These are phyloP conservation scores for Tupaia tana DNA, from an alignment of 2,113 vertebrate species.

Conservation along the genomic window DNA sequence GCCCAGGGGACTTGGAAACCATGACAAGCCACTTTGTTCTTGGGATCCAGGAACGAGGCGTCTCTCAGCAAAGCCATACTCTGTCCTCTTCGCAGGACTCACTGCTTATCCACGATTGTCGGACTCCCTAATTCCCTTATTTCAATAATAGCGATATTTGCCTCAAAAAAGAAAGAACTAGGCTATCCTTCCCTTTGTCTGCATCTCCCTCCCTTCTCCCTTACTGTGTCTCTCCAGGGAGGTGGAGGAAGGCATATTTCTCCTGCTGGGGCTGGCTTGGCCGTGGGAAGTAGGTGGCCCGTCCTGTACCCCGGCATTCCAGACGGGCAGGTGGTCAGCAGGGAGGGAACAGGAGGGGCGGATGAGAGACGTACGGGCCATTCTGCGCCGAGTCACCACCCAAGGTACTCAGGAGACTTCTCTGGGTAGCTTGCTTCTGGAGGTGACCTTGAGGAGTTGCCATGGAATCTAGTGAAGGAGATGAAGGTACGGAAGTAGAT, in stretches of 20 bases:
- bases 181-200: background rate
- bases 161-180: background rate
- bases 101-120: background rate
- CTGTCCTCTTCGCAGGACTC: background rate
- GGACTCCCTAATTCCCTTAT: background rate
- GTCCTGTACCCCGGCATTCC: background rate
- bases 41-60: background rate
- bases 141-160: background rate
- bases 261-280: background rate
- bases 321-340: background rate
- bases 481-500: background rate
- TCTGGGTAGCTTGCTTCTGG: background rate
- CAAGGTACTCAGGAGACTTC: background rate
- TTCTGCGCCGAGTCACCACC: background rate
- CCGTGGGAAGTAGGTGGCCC: background rate
- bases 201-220: accelerated
- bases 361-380: background rate
- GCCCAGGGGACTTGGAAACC: background rate
- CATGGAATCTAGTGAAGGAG: background rate
- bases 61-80: background rate
- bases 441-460: background rate
- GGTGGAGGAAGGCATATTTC: background rate
- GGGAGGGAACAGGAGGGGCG: background rate
- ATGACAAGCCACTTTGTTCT: background rate
- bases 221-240: background rate